Conservation (phyloP, 2,113 vertebrate genomes). For the Cryptomyrus ogoouensis region DNA sequence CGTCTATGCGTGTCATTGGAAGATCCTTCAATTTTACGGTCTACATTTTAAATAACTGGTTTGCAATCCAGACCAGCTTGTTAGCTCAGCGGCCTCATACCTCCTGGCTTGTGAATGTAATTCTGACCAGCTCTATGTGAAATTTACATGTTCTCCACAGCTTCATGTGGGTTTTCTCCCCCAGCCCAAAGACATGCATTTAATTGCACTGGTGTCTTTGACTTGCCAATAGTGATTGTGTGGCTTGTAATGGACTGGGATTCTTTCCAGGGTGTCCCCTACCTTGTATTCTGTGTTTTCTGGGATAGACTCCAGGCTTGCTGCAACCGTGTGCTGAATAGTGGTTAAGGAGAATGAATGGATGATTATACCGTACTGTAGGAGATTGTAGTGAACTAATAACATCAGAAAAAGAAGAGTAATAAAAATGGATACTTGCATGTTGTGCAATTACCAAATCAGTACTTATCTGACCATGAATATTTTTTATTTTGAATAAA, state of each 20-base stretch:
- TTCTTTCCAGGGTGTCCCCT: background rate
- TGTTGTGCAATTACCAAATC: background rate
- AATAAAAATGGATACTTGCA: background rate
- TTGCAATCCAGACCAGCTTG: background rate
- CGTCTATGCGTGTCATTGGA: background rate
- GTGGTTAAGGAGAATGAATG: background rate
- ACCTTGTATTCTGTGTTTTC: background rate
- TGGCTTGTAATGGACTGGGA: background rate
- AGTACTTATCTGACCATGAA: background rate
- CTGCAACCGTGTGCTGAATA: background rate
- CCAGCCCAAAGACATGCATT: background rate
- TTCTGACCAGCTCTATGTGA: background rate
- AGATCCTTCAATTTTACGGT: slow-evolving; percentile 7
- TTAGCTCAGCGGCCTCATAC: background rate
- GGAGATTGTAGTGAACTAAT: background rate
- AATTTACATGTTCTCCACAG: background rate
- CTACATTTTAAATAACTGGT: background rate
- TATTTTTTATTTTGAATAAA: background rate
- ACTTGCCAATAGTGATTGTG: background rate
- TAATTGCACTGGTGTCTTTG: background rate
- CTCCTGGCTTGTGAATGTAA: background rate
- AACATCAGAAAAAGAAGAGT: background rate
- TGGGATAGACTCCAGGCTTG: background rate
- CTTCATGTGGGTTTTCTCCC: background rate
- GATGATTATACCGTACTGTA: background rate